phyloP scores from a whole-genome alignment of 2,797 vertebrate species.

The Botia kubotai region DNA sequence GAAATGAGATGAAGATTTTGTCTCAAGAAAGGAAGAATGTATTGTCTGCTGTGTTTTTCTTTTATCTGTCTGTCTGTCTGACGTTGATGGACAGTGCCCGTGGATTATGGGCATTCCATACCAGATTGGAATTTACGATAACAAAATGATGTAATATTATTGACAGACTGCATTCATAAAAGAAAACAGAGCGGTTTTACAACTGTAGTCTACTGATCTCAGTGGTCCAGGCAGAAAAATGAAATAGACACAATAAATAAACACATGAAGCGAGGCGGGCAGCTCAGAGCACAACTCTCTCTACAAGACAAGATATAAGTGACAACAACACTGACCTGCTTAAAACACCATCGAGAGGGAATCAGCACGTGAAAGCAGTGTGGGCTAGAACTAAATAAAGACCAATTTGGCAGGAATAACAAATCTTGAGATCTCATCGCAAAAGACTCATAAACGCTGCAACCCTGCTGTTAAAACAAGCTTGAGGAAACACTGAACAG shows the following conservation, averaged over 20 bases:
- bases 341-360: conserved; percentile 79
- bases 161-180: neutral
- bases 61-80: no score
- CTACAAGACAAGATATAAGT: conserved; percentile 71
- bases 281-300: conserved; percentile 24
- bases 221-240: conserved; percentile 8
- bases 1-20: no score
- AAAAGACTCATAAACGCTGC: conserved; percentile 57
- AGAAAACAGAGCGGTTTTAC: no score
- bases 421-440: conserved; percentile 64
- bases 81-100: no score
- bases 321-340: conserved; percentile 82
- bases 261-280: conserved; percentile 50
- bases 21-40: no score
- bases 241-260: conserved; percentile 40
- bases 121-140: no score
- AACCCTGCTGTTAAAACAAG: conserved; percentile 2
- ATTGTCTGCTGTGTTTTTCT: no score
- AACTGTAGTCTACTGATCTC: neutral
- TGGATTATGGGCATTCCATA: no score
- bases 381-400: conserved; percentile 73
- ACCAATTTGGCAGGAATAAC: conserved; percentile 69
- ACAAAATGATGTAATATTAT: no score
- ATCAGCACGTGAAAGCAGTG: conserved; percentile 83
- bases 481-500: neutral